Conservation (phyloP, 2,797 vertebrate species). For the Myiotriccus ornatus region DNA sequence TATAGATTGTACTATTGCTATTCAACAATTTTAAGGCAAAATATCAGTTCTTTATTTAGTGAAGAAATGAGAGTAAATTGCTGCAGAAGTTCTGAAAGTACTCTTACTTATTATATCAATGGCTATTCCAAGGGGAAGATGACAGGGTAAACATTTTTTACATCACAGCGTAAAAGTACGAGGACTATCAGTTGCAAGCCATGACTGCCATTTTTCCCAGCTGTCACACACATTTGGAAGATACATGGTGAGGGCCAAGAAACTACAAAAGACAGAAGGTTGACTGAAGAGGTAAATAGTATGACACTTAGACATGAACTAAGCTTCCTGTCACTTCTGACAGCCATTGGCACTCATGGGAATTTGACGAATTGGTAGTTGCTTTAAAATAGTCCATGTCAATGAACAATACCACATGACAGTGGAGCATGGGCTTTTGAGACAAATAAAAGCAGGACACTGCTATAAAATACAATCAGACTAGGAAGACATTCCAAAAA, state of each 20-base stretch:
- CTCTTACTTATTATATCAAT: background rate
- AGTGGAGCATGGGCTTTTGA: background rate
- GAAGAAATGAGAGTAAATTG: background rate
- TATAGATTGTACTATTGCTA: background rate
- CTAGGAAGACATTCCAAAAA: background rate
- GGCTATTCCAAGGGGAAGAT: background rate
- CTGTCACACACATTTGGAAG: background rate
- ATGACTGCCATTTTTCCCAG: background rate
- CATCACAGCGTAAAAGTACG: background rate
- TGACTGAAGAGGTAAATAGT: background rate
- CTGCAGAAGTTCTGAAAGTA: background rate
- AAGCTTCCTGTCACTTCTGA: background rate
- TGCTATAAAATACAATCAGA: background rate
- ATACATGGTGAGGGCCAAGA: background rate
- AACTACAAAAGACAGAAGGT: background rate
- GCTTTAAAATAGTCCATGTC: background rate
- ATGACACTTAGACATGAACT: background rate
- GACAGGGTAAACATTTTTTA: background rate
- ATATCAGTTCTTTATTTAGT: background rate
- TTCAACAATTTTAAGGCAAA: background rate
- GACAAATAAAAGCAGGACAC: background rate
- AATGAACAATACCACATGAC: background rate
- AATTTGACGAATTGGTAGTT: background rate
- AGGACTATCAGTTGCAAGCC: background rate
- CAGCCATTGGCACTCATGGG: background rate